These are phyloP conservation scores for Gymnothorax javanicus DNA, from an alignment of 2,797 vertebrate species.

Conservation along the genomic window DNA sequence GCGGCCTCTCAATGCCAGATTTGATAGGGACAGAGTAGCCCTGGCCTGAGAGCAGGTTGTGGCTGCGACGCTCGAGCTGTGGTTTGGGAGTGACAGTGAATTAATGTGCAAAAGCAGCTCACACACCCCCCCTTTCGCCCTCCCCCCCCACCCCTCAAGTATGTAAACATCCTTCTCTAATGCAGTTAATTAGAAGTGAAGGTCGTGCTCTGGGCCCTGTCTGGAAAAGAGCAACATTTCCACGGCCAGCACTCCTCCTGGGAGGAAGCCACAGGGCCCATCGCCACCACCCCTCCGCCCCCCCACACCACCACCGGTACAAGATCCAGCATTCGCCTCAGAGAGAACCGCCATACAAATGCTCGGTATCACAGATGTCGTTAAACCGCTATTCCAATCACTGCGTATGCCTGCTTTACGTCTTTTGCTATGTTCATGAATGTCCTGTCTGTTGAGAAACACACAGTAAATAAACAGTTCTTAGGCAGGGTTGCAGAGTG, in stretches of 20 bases:
- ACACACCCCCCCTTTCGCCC: constrained; percentile 24
- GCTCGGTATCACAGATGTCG: not conserved
- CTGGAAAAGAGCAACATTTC: constrained; percentile 26
- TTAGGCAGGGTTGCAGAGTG: no score
- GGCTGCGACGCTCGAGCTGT: constrained; percentile 42
- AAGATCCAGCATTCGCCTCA: not conserved
- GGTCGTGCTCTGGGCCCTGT: constrained; percentile 31
- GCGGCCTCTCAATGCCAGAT: not conserved
- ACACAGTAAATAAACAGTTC: no score
- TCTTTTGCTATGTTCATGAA: no score
- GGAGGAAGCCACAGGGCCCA: not conserved
- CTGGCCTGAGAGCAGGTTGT: constrained; percentile 54
- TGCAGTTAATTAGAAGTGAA: constrained; percentile 71
- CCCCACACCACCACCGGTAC: not conserved
- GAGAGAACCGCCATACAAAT: not conserved
- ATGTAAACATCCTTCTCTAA: constrained; percentile 62
- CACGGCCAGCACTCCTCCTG: constrained; percentile 5
- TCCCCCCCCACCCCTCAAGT: constrained; percentile 38
- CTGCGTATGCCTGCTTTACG: no score
- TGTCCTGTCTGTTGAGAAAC: no score
- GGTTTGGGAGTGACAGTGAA: constrained; percentile 61
- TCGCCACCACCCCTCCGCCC: not conserved
- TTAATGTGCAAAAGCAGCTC: constrained; percentile 53
- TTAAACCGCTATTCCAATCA: no score
- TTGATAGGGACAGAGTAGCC: not conserved